Evolutionary conservation across 2,888 invertebrate genomes (phyloP), one percentile per base, ranked within the genome.

Genomic region (Colostygia pectinataria): DNA sequence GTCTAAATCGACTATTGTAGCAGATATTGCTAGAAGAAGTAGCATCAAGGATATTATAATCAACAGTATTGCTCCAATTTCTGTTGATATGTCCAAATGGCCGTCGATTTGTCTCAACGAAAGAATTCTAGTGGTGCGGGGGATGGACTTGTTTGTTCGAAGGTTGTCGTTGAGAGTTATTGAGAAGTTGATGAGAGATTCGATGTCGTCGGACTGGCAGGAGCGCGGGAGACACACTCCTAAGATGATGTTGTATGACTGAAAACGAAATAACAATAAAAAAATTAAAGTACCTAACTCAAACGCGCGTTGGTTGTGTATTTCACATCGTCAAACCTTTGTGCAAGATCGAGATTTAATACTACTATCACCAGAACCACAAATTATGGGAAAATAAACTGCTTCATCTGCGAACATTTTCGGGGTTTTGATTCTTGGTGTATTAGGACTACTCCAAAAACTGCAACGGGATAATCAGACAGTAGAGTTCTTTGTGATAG

Each of bases 211-310:
- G 0, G 73, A 55, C 0, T 66, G 60, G 60, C 92, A 92, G 20
- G 85, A 79, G 0, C 76, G 68, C 1, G 92, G 92, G 13, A 92
- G 60, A 45, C 92, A 92, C 2, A 91, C 63, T 0, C 91, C 91
- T 25, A 91, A 53, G 0, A 71, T 68, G 31, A 91, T 65, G 14
- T 77, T 73, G 53, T 82, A 80, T 0, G 74, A 72, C 91, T 91
- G 78, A 76, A 37, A 81, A 83, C 39, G 9, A 32, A 12, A 29
- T 36, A 48, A 24, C 7, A 20, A n/a, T 24, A 5, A 8, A 39
- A 31, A 32, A 14, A 15, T 29, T 29, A 27, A 42, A 13, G n/a
- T 15, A 15, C 15, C 20, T 6, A 20, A 4, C 20, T 20, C 1
- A 20, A 15, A 15, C 15, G n/a, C n/a, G n/a, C n/a, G n/a, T n/a